phyloP scores from a whole-genome alignment of 2,113 vertebrate genomes.

The Galemys pyrenaicus region DNA sequence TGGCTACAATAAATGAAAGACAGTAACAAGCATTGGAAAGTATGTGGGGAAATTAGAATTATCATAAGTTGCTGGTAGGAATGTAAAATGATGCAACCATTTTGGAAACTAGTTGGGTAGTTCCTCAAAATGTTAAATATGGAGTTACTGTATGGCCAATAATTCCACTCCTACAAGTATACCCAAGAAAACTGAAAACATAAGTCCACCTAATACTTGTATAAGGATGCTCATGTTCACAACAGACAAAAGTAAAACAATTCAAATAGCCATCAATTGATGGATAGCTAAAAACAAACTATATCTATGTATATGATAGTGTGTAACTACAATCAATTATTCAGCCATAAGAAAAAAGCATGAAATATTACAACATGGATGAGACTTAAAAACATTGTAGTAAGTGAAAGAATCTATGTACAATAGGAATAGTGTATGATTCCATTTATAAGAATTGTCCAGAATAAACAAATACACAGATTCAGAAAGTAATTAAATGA shows the following conservation, averaged over 20 bases:
- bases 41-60: neutral
- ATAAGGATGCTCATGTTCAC: neutral
- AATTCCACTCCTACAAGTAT: neutral
- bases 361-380: neutral
- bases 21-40: neutral
- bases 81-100: neutral
- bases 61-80: neutral
- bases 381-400: neutral
- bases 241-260: constrained; percentile 1
- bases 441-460: neutral
- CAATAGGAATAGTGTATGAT: neutral
- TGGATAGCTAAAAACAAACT: neutral
- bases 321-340: neutral
- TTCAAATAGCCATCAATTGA: neutral
- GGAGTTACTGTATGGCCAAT: neutral
- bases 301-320: neutral
- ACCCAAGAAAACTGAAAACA: neutral
- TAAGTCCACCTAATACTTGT: neutral
- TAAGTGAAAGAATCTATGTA: neutral
- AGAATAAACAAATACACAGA: neutral
- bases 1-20: neutral
- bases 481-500: neutral
- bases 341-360: neutral
- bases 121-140: constrained; percentile 1
- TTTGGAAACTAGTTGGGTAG: neutral